Conservation (phyloP, 1,140 invertebrate species). For the Drosophila cardini region DNA sequence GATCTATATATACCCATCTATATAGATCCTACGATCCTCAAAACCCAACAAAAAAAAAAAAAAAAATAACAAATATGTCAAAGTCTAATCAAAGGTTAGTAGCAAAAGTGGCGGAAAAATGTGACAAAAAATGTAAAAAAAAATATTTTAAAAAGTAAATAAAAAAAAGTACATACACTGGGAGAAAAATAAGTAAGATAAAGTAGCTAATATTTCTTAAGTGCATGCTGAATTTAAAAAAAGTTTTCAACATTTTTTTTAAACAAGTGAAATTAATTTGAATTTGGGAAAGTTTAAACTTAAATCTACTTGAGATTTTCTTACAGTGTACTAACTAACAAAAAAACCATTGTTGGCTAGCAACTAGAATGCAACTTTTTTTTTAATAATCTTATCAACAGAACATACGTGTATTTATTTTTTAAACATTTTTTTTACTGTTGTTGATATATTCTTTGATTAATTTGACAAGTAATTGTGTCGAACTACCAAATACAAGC, state of each 20-base stretch:
- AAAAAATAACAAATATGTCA: constrained; percentile 20
- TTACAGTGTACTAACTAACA: not conserved
- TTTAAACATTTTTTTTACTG: constrained; percentile 2
- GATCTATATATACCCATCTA: not conserved
- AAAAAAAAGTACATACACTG: too few relatives aligned
- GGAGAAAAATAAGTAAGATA: too few relatives aligned
- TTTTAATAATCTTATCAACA: constrained; percentile 25
- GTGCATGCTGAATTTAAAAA: too few relatives aligned
- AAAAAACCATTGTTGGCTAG: not conserved
- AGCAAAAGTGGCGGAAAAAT: constrained; percentile 8
- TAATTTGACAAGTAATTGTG: constrained; percentile 18
- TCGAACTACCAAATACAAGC: not conserved
- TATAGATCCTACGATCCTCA: constrained; percentile 28
- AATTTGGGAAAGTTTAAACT: too few relatives aligned
- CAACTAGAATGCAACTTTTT: constrained; percentile 20
- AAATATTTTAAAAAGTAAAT: not conserved
- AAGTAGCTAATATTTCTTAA: too few relatives aligned
- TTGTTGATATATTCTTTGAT: constrained; percentile 1
- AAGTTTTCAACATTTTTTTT: too few relatives aligned
- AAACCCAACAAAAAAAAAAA: not conserved
- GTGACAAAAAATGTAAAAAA: constrained; percentile 1
- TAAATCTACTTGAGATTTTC: not conserved
- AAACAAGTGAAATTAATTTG: too few relatives aligned
- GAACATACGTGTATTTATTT: constrained; percentile 3
- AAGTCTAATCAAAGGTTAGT: constrained; percentile 32